Evolutionary conservation across 2,888 invertebrate genomes (phyloP).

Genomic region (Aricia artaxerxes): DNA sequence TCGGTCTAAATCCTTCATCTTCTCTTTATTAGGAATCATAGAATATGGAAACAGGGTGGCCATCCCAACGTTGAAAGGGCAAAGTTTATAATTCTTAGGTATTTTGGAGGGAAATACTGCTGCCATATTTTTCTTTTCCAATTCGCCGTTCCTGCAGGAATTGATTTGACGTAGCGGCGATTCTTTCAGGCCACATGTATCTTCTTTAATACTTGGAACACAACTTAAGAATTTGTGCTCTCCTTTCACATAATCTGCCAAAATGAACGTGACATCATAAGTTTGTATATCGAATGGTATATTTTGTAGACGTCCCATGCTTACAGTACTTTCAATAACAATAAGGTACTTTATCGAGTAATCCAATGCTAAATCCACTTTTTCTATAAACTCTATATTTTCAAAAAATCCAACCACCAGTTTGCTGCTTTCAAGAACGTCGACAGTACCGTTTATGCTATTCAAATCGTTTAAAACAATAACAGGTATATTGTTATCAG

Average conservation of each 20-base stretch:
- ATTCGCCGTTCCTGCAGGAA: conserved; percentile 48
- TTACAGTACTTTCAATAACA: conserved; percentile 32
- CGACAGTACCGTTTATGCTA: conserved; percentile 33
- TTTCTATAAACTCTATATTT: conserved; percentile 30
- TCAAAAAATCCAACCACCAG: conserved; percentile 33
- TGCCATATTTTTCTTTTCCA: conserved; percentile 39
- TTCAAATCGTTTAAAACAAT: conserved; percentile 34
- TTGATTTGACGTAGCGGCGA: conserved; percentile 47
- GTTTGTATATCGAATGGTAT: conserved; percentile 44
- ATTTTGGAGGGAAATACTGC: conserved; percentile 52
- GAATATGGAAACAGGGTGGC: conserved; percentile 55
- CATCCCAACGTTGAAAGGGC: conserved; percentile 58
- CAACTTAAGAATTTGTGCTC: conserved; percentile 47
- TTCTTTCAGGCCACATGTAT: conserved; percentile 47
- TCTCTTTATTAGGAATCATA: conserved; percentile 46
- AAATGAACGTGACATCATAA: conserved; percentile 51
- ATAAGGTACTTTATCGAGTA: conserved; percentile 35
- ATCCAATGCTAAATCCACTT: conserved; percentile 19
- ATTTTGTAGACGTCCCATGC: conserved; percentile 39
- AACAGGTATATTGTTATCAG: conserved; percentile 34
- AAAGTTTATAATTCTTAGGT: conserved; percentile 53
- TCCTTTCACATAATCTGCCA: conserved; percentile 39
- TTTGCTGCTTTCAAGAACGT: conserved; percentile 33
- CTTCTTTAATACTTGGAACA: conserved; percentile 49
- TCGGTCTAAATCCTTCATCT: conserved; percentile 50